Base-by-base conservation (phyloP, 1,140 invertebrate genomes). In the Meteorus sp. region DNA sequence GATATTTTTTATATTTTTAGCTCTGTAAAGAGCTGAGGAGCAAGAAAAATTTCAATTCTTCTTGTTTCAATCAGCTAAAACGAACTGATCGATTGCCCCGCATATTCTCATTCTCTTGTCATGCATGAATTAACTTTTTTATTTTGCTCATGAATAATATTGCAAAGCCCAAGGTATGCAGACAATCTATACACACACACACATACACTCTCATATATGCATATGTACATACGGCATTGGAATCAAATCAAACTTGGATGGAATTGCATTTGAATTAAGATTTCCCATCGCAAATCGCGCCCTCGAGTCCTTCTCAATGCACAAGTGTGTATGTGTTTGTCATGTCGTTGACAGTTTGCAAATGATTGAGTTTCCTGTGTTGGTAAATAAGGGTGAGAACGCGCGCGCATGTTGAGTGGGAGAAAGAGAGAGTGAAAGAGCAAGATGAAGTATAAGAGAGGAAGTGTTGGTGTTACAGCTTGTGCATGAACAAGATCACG, bases 341-440 rank as follows among this genome's bases (percentile, higher is more conserved):
- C 35, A 39, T 41, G 48, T 56, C 47, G 63, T 56, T 73, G 71
- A 72, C 72, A 72, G 70, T 69, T 73, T 71, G 71, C 63, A 73
- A 74, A 74, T 74, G 69, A 73, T 73, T 62, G 59, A 70, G 69
- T 71, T 74, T 66, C 61, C 54, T 47, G 57, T 39, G 50, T 25
- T 62, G 35, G 58, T 69, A 61, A 62, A 58, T 29, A 29, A 5
- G 9, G 4, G 9, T 9, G 27, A 39, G 15, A 39, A 13, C 11
- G 35, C 6, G 29, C 11, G n/a, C n/a, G n/a, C n/a, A 41, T 47
- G 54, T 35, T 45, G 29, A 3, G 2, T 39, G 3, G 35, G 17
- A 39, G 35, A 13, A 3, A 48, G 22, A 48, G 45, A 27, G 17
- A 29, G 22, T 27, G 25, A 48, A 33, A 33, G 31, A 33, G 31